Percentiles rank a stretch among this genome's conserved stretches.
phyloP scores from a whole-genome alignment of 2,888 invertebrate genomes.

The Hypselothyrea guttata region DNA sequence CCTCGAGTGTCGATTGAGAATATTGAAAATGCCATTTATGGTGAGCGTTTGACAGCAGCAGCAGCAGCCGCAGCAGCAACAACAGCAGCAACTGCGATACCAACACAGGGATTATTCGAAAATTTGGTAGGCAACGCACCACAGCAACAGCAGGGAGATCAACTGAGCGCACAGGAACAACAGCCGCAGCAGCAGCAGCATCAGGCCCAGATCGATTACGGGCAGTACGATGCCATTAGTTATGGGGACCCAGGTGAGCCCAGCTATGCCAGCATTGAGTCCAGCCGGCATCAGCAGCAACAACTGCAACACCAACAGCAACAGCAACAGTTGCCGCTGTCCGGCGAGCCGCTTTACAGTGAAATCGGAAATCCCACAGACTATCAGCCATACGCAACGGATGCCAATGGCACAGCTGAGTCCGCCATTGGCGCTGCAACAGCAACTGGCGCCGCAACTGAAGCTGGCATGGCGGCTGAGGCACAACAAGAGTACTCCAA shows the following conservation, averaged over 20 bases:
- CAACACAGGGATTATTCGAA: slow-evolving; percentile 14
- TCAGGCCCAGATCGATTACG: slow-evolving; percentile 47
- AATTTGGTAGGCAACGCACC: slow-evolving; percentile 22
- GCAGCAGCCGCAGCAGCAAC: slow-evolving; percentile 23
- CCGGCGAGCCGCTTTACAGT: slow-evolving; percentile 57
- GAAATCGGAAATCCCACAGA: slow-evolving; percentile 67
- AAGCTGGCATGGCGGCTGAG: slow-evolving; percentile 9
- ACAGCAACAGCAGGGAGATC: slow-evolving; percentile 17
- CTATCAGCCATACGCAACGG: slow-evolving; percentile 59
- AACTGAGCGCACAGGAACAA: slow-evolving; percentile 17
- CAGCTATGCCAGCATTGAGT: slow-evolving; percentile 66
- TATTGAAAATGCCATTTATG: slow-evolving; percentile 82
- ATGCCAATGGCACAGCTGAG: slow-evolving; percentile 31
- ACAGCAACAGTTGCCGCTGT: slow-evolving; percentile 14
- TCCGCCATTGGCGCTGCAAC: slow-evolving; percentile 6
- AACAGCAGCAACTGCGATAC: slow-evolving; percentile 8
- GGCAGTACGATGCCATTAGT: slow-evolving; percentile 46
- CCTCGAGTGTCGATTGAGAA: slow-evolving; percentile 80
- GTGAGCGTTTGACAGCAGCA: slow-evolving; percentile 76
- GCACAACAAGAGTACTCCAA: slow-evolving; percentile 69
- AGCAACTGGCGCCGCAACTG: slow-evolving; percentile 15
- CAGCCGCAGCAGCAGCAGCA: slow-evolving; percentile 25
- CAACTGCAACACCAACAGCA: slow-evolving; percentile 20
- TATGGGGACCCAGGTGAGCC: slow-evolving; percentile 48
- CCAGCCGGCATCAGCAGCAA: slow-evolving; percentile 38